phyloP scores from a whole-genome alignment of 2,113 vertebrate genomes.

The Hemibagrus wyckioides region DNA sequence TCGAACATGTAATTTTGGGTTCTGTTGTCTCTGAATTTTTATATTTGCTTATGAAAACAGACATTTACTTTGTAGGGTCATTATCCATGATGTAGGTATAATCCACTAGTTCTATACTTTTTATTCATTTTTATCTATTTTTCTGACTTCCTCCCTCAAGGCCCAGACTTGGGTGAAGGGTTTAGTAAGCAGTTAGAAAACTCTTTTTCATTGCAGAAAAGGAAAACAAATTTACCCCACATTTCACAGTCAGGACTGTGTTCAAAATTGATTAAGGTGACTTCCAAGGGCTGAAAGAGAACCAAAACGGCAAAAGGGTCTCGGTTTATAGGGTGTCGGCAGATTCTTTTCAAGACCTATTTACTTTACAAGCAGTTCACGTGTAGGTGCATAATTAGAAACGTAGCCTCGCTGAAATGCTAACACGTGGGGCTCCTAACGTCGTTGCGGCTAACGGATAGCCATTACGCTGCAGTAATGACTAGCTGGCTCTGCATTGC shows the following conservation, averaged over 20 bases:
- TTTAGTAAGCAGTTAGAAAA: slow-evolving; percentile 51
- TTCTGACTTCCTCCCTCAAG: slow-evolving; percentile 25
- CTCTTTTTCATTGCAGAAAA: slow-evolving; percentile 46
- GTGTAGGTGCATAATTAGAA: slow-evolving; percentile 60
- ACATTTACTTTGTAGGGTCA: neutral
- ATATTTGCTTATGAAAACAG: neutral
- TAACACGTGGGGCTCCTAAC: slow-evolving; percentile 35
- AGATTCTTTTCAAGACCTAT: slow-evolving; percentile 54
- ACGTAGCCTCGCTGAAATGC: slow-evolving; percentile 50
- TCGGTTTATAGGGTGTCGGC: slow-evolving; percentile 56
- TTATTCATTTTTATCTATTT: slow-evolving; percentile 28
- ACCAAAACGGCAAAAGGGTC: slow-evolving; percentile 63
- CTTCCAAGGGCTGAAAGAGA: slow-evolving; percentile 58
- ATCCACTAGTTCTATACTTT: no score
- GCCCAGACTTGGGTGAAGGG: slow-evolving; percentile 51
- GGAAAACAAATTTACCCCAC: slow-evolving; percentile 56
- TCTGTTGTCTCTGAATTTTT: neutral
- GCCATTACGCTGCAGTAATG: neutral
- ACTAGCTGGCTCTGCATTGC: neutral
- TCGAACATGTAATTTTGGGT: neutral
- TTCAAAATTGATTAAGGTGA: slow-evolving; percentile 57
- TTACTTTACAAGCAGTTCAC: slow-evolving; percentile 57
- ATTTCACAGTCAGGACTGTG: slow-evolving; percentile 54
- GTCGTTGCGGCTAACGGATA: neutral
- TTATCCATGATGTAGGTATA: slow-evolving; percentile 2